phyloP scores from a whole-genome alignment of 2,888 invertebrate species.

The Tinea trinotella region DNA sequence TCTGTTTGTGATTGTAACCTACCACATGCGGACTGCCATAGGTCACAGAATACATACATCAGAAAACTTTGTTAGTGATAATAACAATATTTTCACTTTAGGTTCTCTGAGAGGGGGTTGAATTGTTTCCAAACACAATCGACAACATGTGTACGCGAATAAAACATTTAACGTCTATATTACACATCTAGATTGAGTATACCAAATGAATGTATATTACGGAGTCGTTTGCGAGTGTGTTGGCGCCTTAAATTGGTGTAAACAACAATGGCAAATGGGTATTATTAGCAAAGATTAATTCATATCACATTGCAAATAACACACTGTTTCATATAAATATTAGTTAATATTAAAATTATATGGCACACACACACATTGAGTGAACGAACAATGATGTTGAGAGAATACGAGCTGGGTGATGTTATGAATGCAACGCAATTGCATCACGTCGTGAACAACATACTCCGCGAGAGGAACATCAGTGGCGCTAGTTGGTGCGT shows the following conservation, averaged over 20 bases:
- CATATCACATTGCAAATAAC: not conserved
- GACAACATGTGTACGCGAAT: too few species aligned
- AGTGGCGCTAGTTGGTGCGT: constrained; percentile 24
- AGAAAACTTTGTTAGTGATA: not conserved
- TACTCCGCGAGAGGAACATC: constrained; percentile 23
- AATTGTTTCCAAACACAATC: too few species aligned
- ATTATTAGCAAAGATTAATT: too few species aligned
- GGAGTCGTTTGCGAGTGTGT: too few species aligned
- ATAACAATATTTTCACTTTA: too few species aligned
- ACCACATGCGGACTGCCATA: not conserved
- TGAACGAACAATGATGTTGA: not conserved
- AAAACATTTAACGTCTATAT: too few species aligned
- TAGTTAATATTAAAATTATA: not conserved
- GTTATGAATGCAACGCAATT: constrained; percentile 38
- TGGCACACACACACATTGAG: not conserved
- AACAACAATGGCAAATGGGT: too few species aligned
- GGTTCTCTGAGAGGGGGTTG: too few species aligned
- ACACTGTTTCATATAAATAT: too few species aligned
- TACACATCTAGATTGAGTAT: too few species aligned
- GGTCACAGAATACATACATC: not conserved
- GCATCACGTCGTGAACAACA: constrained; percentile 29
- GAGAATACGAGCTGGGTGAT: constrained; percentile 26
- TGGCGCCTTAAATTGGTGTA: too few species aligned
- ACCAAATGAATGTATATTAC: too few species aligned
- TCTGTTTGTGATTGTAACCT: not conserved